Percentiles rank a stretch among this genome's conserved stretches.
These are phyloP conservation scores for Cephalopholis sonnerati DNA, from an alignment of 2,113 vertebrate genomes.

Conservation along the genomic window DNA sequence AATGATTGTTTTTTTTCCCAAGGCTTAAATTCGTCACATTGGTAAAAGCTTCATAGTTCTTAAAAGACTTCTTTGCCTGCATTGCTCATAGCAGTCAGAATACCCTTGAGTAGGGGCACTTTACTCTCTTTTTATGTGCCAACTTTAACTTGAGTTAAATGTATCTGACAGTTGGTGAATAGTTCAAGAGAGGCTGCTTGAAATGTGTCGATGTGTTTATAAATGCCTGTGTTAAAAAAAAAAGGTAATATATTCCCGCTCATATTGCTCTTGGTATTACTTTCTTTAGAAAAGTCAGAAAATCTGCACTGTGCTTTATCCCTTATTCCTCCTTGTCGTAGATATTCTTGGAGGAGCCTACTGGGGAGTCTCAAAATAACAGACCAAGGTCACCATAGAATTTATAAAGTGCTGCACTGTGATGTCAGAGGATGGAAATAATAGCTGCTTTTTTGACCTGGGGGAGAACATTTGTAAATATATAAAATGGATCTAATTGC, in stretches of 20 bases:
- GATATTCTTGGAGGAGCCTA: not conserved
- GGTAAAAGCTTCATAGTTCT: not conserved
- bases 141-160: not conserved
- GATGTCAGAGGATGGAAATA: slow-evolving; percentile 16
- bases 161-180: not conserved
- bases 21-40: not conserved
- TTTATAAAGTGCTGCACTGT: not conserved
- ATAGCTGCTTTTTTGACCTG: slow-evolving; percentile 14
- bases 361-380: slow-evolving; percentile 14
- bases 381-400: slow-evolving; percentile 6
- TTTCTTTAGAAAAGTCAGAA: slow-evolving; percentile 1
- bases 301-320: slow-evolving; percentile 6
- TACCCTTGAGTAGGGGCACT: not conserved
- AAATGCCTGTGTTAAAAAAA: not conserved
- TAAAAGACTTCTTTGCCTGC: not conserved
- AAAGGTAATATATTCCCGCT: not conserved
- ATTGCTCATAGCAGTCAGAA: not conserved
- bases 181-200: not conserved
- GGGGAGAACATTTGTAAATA: slow-evolving; percentile 19
- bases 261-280: slow-evolving; percentile 14
- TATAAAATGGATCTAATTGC: slow-evolving; percentile 10
- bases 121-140: not conserved
- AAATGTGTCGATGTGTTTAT: not conserved
- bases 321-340: not conserved
- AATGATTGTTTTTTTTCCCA: not conserved